Percentiles rank a stretch among this genome's conserved stretches.
Evolutionary conservation across 2,888 invertebrate genomes (phyloP).

Genomic region (Scaptomyza caliginosa): DNA sequence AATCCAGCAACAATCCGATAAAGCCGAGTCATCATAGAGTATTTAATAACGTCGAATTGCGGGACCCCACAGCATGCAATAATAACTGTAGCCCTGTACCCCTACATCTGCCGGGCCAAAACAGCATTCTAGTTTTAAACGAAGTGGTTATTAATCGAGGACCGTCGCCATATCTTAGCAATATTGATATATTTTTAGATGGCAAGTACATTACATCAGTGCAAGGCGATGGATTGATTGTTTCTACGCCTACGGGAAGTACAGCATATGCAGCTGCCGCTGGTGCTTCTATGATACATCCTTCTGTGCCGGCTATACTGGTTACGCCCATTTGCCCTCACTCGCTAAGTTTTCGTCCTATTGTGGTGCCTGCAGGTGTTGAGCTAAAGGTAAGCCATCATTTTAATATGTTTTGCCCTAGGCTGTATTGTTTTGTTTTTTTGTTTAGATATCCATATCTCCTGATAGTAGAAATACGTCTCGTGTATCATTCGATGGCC

Average conservation of each 20-base stretch:
- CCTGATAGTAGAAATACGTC: constrained; percentile 96
- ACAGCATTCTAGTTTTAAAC: constrained; percentile 90
- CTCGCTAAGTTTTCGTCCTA: constrained; percentile 97
- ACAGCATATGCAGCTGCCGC: constrained; percentile 98
- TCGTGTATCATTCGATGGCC: constrained; percentile 98
- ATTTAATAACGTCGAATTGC: constrained; percentile 10
- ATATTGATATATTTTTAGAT: constrained; percentile 97
- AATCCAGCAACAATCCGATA: constrained; percentile 21
- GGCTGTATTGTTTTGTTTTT: not conserved
- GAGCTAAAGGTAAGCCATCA: constrained; percentile 92
- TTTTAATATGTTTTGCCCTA: constrained; percentile 87
- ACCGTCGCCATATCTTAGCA: constrained; percentile 96
- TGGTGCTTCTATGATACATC: constrained; percentile 99
- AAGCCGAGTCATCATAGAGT: constrained; percentile 36
- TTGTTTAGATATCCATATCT: constrained; percentile 91
- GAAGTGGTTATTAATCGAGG: constrained; percentile 98
- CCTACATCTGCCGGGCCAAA: constrained; percentile 4
- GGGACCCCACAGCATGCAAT: constrained; percentile 33
- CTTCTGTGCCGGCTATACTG: constrained; percentile 98
- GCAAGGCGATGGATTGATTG: constrained; percentile 96
- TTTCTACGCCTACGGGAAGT: constrained; percentile 98
- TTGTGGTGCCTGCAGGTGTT: constrained; percentile 98
- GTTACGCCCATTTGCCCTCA: constrained; percentile 99
- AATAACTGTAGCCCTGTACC: constrained; percentile 32
- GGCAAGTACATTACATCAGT: constrained; percentile 98